Evolutionary conservation across 2,797 vertebrate species (phyloP).

Genomic region (Chiloscyllium punctatum): DNA sequence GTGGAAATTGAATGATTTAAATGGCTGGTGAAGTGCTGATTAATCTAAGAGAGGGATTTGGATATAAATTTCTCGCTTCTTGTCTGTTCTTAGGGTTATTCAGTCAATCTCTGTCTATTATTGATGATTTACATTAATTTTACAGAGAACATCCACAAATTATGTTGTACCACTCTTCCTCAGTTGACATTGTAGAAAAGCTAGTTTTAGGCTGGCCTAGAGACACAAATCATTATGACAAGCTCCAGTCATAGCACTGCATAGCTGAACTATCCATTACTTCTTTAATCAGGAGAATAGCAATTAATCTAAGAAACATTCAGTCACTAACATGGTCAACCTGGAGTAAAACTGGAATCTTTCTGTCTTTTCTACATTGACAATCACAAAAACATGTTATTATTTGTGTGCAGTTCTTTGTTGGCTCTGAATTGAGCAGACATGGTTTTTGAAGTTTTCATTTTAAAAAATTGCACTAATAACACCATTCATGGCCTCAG

Average conservation of each 20-base stretch:
- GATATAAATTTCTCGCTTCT: background rate
- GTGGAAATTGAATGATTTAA: background rate
- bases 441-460: background rate
- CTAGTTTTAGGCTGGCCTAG: background rate
- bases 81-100: background rate
- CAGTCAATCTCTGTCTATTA: background rate
- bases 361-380: background rate
- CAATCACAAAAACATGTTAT: background rate
- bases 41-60: background rate
- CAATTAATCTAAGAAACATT: background rate
- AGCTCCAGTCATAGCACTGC: no score
- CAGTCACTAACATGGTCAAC: background rate
- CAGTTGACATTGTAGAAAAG: background rate
- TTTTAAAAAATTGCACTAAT: background rate
- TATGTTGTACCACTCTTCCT: background rate
- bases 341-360: background rate
- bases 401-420: background rate
- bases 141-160: background rate
- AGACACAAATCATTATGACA: background rate
- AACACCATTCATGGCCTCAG: background rate
- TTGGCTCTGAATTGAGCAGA: background rate
- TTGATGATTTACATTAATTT: constrained; percentile 4
- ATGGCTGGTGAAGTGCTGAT: background rate
- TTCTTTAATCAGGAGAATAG: background rate
- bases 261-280: background rate